Conservation (phyloP, 2,888 invertebrate genomes). For the Thereva unica region DNA sequence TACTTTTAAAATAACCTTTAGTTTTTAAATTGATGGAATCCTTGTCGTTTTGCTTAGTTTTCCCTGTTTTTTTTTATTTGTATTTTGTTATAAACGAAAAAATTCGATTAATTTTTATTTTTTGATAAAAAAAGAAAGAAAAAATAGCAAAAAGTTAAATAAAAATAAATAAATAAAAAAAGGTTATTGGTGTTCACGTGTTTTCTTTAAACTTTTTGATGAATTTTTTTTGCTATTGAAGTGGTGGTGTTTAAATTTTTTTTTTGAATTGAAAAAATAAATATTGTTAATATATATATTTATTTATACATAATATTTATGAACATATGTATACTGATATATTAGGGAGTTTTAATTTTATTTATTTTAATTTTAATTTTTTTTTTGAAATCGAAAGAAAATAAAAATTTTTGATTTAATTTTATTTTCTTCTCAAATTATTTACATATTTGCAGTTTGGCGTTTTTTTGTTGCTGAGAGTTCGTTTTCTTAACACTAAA, state of each 20-base stretch:
- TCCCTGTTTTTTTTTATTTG: no score
- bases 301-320: constrained; percentile 29
- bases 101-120: no score
- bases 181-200: constrained; percentile 23
- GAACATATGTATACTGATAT: constrained; percentile 24
- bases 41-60: no score
- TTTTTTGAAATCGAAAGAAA: constrained; percentile 30
- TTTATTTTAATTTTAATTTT: not conserved
- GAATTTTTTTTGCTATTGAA: constrained; percentile 34
- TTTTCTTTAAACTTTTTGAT: constrained; percentile 29
- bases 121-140: not conserved
- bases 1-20: no score
- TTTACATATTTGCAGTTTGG: constrained; percentile 42
- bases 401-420: constrained; percentile 30
- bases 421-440: constrained; percentile 33
- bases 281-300: constrained; percentile 23
- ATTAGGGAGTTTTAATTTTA: constrained; percentile 4
- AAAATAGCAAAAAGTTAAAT: not conserved
- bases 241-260: constrained; percentile 33
- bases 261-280: constrained; percentile 23
- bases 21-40: no score
- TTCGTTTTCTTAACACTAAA: constrained; percentile 44
- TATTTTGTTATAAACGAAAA: no score
- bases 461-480: constrained; percentile 44
- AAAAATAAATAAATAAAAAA: not conserved